Base-by-base conservation (phyloP, 2,797 vertebrate species). In the Silurus aristotelis region DNA sequence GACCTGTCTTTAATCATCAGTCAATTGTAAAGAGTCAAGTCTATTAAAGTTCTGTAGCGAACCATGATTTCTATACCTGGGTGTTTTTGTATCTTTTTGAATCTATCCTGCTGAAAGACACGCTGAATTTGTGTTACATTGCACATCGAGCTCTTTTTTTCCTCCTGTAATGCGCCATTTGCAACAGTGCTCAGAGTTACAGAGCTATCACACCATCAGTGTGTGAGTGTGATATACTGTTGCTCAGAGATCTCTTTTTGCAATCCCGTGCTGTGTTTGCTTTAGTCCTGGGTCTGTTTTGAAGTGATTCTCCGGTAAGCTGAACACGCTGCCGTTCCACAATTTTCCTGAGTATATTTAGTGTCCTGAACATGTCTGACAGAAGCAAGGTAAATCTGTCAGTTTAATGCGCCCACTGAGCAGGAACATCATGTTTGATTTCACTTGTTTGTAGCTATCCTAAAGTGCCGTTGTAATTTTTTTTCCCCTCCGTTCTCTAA, bases 341-440 rank as follows among this genome's bases (percentile, higher is more conserved):
- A 90, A 70, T 91, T 91, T 91, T 89, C 90, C 86, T 76, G 86
- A 92, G 89, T 90, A 90, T 86, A 87, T 89, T 89, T 87, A 79
- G 90, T 89, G 93, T 94, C 93, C 93, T 67, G 88, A 78, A 83
- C 91, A 92, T 87, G 82, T 89, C 91, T 90, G 90, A 87, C 92
- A 88, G 90, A 87, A 71, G 55, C 85, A 87, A 89, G 89, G 91
- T 75, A 92, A 92, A 93, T 92, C 91, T 93, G 92, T 91, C 91
- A 87, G 83, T 92, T 93, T 92, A 94, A 95, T 93, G 90, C 90
- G 93, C 90, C 92, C 93, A 94, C 87, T 93, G 93, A 95, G 90
- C 92, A 92, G 92, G 93, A 95, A 95, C 93, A 93, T 92, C 93
- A 90, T 91, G 92, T 94, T 94, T 93, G 92, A 94, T 92, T 94